phyloP scores from a whole-genome alignment of 2,797 vertebrate genomes.

The Pipistrellus pygmaeus region DNA sequence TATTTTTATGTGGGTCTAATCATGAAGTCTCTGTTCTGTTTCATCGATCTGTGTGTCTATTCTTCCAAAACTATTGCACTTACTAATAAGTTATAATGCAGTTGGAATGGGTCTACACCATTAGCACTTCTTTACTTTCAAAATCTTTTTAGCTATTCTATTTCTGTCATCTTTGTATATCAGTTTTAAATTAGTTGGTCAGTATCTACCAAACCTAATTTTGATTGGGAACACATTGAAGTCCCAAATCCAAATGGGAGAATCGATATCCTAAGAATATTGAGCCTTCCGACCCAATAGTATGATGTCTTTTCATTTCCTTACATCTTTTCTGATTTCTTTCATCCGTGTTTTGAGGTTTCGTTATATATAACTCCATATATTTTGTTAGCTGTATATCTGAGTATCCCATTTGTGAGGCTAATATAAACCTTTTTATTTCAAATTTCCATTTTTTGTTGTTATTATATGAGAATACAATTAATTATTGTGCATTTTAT shows the following conservation, averaged over 20 bases:
- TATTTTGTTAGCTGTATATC: not conserved
- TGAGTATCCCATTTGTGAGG: not conserved
- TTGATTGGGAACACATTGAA: not conserved
- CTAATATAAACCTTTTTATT: not conserved
- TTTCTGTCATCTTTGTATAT: not conserved
- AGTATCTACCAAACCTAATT: not conserved
- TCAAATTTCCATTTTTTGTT: not conserved
- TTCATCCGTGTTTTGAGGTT: not conserved
- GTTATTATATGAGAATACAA: not conserved
- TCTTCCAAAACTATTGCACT: not conserved
- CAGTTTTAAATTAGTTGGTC: not conserved
- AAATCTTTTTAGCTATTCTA: not conserved
- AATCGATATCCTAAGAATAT: not conserved
- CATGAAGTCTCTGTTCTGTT: not conserved
- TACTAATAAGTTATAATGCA: not conserved
- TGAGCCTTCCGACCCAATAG: not conserved
- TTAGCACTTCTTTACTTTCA: not conserved
- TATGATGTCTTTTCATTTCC: not conserved
- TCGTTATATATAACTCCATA: not conserved
- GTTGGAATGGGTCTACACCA: not conserved
- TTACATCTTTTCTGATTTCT: not conserved
- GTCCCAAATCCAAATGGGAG: not conserved
- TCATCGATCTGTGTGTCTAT: not conserved
- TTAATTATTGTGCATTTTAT: not conserved
- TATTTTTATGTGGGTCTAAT: not conserved